Base-by-base conservation (phyloP, 2,113 vertebrate genomes). In the Pseudopodoces humilis region DNA sequence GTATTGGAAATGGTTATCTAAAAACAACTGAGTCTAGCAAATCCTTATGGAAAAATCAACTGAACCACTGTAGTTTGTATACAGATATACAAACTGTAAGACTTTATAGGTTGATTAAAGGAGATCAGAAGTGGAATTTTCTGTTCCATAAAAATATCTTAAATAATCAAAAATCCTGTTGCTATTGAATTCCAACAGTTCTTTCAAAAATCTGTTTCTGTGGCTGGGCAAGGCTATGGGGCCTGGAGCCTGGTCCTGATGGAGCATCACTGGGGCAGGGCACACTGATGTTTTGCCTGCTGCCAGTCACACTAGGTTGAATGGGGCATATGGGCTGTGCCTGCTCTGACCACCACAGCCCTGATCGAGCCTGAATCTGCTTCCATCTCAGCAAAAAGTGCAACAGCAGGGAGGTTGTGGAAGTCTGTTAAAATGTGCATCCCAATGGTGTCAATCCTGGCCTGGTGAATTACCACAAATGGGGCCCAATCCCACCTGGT, bases 181-280 rank as follows among this genome's bases (percentile, higher is more conserved):
- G 11, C 17, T 59, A 5, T 19, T 44, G 28, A 83, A 44, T 47
- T 8, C 6, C 52, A 62, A 17, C 10, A 70, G 43, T 13, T 19
- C 37, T 81, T 81, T 83, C 12, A 64, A 50, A 79, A 53, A 30
- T 16, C 30, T 55, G 2, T 58, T 81, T 56, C 50, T 35, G 1
- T 70, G 64, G 12, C 33, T 8, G 11, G 53, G 4, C 24, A 68
- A 39, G 18, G 21, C 24, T 43, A 18, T 31, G 31, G 22, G 11
- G n/a, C 18, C 27, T 58, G 68, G 24, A 74, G 15, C n/a, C 37
- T 1, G 2, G 27, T 18, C 55, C 30, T 70, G 6, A 19, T 58
- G 89, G 0, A 1, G 16, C 1, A 1, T 20, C 1, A 0, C 24
- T 46, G 43, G 24, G 15, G 15, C 27, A 35, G n/a, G 52, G 9